Evolutionary conservation across 2,113 vertebrate species (phyloP), one percentile per base, ranked within the genome.

Genomic region (Abramis brama): DNA sequence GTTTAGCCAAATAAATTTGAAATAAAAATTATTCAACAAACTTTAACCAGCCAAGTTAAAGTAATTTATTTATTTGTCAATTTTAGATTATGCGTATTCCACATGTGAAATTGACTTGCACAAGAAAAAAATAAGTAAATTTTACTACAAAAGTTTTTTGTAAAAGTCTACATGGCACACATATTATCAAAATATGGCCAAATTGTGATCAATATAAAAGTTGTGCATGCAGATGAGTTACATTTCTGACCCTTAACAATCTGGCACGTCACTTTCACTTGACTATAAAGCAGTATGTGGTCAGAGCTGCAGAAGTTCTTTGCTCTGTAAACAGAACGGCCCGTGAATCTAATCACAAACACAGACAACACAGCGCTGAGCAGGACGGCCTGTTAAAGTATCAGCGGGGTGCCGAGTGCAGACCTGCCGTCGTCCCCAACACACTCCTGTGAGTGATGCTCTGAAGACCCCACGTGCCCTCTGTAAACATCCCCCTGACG

Each of bases 391-490:
- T 47, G 68, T 77, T 68, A 83, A 57, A 87, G 71, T 73, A 50
- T 66, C 71, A 88, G 85, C 64, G 0, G 57, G 74, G 45, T 33
- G 83, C 43, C 66, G 64, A 57, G 83, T 64, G 80, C 57, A 36
- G 57, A 45, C 70, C 19, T 43, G 50, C n/a, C 23, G 57, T 82
- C 23, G 55, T 82, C 86, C 80, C 64, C 45, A 66, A 59, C 71
- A 55, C 77, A 36, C 66, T 55, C 81, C 64, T 81, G 62, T 57
- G 70, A 73, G 70, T 73, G 70, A 73, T 73, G 70, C 70, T 57
- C 43, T 43, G 80, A 77, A 84, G 84, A 86, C 81, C 80, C 75
- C 57, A 43, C 50, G 75, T 68, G 70, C 62, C 70, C 78, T 77
- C 83, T 59, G 57, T 76, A 59, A 88, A 87, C 59, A 86, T 60